Conservation (phyloP, 2,888 invertebrate genomes). For the Sisyra nigra region DNA sequence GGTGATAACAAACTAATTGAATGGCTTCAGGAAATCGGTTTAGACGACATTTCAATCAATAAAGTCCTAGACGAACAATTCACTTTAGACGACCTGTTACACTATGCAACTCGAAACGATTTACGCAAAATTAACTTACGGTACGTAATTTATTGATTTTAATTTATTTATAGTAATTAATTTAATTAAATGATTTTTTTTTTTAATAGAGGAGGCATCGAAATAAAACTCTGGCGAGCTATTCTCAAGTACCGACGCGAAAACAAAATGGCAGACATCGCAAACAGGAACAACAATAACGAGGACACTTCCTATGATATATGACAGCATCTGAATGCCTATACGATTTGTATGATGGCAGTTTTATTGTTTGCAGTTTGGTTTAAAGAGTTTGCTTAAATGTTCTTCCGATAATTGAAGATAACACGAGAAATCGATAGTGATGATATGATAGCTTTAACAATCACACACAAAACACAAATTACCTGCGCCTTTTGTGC, state of each 20-base stretch:
- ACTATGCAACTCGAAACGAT: conserved; percentile 68
- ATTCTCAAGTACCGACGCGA: conserved; percentile 41
- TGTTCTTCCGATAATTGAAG: too few species aligned
- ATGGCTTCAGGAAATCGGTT: conserved; percentile 54
- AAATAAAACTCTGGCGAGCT: conserved; percentile 73
- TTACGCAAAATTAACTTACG: conserved; percentile 59
- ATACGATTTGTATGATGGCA: too few species aligned
- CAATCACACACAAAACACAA: too few species aligned
- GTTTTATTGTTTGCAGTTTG: too few species aligned
- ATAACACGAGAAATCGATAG: too few species aligned
- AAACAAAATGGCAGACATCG: conserved; percentile 11
- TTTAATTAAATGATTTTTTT: too few species aligned
- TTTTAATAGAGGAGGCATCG: conserved; percentile 55
- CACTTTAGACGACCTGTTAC: conserved; percentile 61
- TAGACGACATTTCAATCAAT: conserved; percentile 49
- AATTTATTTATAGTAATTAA: too few species aligned
- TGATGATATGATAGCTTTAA: too few species aligned
- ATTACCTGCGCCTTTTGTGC: too few species aligned
- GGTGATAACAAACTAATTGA: conserved; percentile 42
- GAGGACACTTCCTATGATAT: too few species aligned
- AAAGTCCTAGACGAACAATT: conserved; percentile 61
- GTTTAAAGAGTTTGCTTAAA: too few species aligned
- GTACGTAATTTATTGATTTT: conserved; percentile 41
- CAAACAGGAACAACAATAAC: neutral
- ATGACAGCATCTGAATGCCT: too few species aligned